These are phyloP conservation scores for Nymphalis io DNA, from an alignment of 1,140 invertebrate genomes.

Conservation along the genomic window DNA sequence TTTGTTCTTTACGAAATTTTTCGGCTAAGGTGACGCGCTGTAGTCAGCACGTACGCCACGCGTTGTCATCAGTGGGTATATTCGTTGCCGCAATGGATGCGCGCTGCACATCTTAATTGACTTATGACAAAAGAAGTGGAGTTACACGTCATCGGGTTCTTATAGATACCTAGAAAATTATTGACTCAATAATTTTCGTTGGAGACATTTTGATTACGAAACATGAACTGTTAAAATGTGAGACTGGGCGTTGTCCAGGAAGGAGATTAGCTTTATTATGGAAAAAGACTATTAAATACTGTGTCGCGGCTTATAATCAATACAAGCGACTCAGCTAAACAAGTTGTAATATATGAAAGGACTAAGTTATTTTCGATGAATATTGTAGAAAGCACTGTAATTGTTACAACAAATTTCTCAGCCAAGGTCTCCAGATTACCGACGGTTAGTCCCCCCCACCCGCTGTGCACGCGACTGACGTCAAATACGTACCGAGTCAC, in stretches of 20 bases:
- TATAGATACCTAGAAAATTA: not conserved
- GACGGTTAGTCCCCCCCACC: slow-evolving; percentile 16
- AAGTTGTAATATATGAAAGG: too few species aligned
- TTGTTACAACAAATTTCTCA: not conserved
- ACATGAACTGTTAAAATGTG: not conserved
- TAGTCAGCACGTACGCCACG: not conserved
- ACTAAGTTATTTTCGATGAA: not conserved
- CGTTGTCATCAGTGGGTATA: slow-evolving; percentile 3
- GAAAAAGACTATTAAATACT: too few species aligned
- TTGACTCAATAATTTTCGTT: not conserved
- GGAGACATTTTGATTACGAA: not conserved
- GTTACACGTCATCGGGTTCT: not conserved
- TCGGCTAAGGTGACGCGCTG: not conserved
- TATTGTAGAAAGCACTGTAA: not conserved
- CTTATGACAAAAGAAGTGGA: not conserved
- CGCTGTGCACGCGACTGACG: slow-evolving; percentile 5
- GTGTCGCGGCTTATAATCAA: too few species aligned
- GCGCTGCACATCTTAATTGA: not conserved
- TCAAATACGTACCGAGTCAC: slow-evolving; percentile 8
- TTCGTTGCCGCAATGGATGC: not conserved
- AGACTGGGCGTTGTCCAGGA: too few species aligned
- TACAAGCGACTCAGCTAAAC: too few species aligned
- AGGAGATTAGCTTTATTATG: too few species aligned
- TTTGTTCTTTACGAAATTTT: too few species aligned
- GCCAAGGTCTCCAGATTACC: not conserved